These are phyloP conservation scores for Eupithecia inturbata DNA, from an alignment of 2,888 invertebrate species.

Conservation along the genomic window DNA sequence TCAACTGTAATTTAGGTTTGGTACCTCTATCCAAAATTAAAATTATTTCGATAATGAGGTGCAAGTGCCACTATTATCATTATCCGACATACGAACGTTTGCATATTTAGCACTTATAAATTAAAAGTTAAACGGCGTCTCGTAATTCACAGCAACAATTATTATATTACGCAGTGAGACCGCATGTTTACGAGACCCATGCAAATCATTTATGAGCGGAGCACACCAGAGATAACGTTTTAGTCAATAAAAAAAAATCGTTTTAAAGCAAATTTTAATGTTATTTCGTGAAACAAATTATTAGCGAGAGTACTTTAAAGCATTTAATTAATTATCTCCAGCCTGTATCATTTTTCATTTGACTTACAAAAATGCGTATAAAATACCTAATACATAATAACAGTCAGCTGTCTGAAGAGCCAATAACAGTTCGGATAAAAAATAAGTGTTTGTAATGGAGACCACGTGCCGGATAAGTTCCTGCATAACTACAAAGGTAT, in stretches of 20 bases:
- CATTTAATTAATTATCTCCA: neutral
- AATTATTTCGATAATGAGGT: neutral
- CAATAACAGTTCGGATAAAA: neutral
- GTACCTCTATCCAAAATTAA: neutral
- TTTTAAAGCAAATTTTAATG: neutral
- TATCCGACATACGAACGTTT: neutral
- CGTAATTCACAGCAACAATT: conserved; percentile 50
- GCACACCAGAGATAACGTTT: conserved; percentile 21
- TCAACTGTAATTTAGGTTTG: neutral
- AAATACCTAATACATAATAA: neutral
- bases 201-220: conserved; percentile 52
- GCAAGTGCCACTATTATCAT: neutral
- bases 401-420: neutral
- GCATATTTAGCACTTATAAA: conserved; percentile 14
- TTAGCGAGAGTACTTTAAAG: neutral
- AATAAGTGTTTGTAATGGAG: neutral
- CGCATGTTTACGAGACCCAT: conserved; percentile 61
- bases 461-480: neutral
- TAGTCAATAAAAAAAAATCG: conserved; percentile 6
- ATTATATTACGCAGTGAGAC: conserved; percentile 63
- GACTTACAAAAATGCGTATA: neutral
- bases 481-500: neutral
- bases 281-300: neutral
- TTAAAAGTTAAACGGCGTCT: neutral
- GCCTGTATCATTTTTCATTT: neutral